These are phyloP conservation scores for Chaetodon trifascialis DNA, from an alignment of 2,113 vertebrate species.

Conservation along the genomic window DNA sequence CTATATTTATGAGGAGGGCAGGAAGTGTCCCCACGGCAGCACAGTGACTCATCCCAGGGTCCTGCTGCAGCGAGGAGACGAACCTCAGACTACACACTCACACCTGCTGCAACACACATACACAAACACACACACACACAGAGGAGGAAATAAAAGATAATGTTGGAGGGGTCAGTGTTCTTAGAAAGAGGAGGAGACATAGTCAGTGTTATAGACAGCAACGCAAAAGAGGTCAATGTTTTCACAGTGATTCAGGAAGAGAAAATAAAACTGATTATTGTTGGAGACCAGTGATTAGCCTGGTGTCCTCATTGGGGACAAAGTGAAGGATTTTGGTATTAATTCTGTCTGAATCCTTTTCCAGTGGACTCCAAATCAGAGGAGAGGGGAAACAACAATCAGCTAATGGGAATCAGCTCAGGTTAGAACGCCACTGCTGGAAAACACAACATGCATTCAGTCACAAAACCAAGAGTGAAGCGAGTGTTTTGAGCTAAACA, in stretches of 20 bases:
- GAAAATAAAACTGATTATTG: slow-evolving; percentile 3
- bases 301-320: neutral
- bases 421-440: neutral
- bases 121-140: slow-evolving; percentile 19
- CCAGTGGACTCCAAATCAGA: neutral
- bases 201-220: neutral
- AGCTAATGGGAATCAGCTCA: slow-evolving; percentile 28
- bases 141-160: slow-evolving; percentile 11
- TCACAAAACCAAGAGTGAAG: neutral
- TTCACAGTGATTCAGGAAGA: neutral
- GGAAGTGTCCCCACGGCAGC: slow-evolving; percentile 69
- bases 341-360: slow-evolving; percentile 27
- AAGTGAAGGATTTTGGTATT: slow-evolving; percentile 7
- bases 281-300: neutral
- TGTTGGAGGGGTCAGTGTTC: slow-evolving; percentile 45
- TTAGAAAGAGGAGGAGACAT: slow-evolving; percentile 55
- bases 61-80: slow-evolving; percentile 53
- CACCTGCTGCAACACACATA: slow-evolving; percentile 37
- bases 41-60: slow-evolving; percentile 77
- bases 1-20: slow-evolving; percentile 85
- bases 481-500: neutral
- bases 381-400: neutral
- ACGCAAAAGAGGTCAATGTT: neutral
- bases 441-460: too few relatives aligned
- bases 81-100: slow-evolving; percentile 46